These are phyloP conservation scores for Platynereis dumerilii DNA, from an alignment of 2,888 invertebrate species.

Conservation along the genomic window DNA sequence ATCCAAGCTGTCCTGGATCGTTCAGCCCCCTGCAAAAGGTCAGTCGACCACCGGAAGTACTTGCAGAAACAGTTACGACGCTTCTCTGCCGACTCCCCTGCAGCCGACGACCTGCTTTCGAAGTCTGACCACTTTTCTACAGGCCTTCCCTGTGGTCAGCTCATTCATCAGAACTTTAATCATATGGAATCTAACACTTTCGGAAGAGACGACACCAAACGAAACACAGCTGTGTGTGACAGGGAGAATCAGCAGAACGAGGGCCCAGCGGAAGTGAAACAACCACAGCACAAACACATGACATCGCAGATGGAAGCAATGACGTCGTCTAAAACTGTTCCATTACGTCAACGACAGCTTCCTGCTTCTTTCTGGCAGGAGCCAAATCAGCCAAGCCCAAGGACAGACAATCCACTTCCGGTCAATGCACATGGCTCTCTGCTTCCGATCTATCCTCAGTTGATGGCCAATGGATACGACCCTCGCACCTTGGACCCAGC, in stretches of 20 bases:
- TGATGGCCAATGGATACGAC: too few species aligned
- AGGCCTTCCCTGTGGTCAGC: background rate
- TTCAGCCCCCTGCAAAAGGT: slow-evolving; percentile 24
- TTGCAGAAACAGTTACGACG: slow-evolving; percentile 26
- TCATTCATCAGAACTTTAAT: too few species aligned
- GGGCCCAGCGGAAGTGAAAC: background rate
- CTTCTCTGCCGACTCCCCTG: background rate
- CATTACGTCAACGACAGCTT: slow-evolving; percentile 25
- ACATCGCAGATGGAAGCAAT: background rate
- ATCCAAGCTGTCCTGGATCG: slow-evolving; percentile 22
- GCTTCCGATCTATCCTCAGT: too few species aligned
- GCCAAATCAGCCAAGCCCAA: slow-evolving; percentile 15
- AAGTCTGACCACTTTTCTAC: background rate
- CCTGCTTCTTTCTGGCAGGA: slow-evolving; percentile 30
- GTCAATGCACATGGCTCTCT: background rate
- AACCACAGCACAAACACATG: background rate
- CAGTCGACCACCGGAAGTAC: slow-evolving; percentile 26
- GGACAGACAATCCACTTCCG: background rate
- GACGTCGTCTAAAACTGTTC: slow-evolving; percentile 6
- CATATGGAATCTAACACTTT: too few species aligned
- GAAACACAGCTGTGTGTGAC: too few species aligned
- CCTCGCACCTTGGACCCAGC: too few species aligned
- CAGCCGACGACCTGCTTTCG: background rate
- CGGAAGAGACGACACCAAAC: background rate
- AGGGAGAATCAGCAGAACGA: background rate